Evolutionary conservation across 53 echinoderm and acorn worm species (phyloP), one percentile per base, ranked within the genome.

Genomic region (Henricia sp.): DNA sequence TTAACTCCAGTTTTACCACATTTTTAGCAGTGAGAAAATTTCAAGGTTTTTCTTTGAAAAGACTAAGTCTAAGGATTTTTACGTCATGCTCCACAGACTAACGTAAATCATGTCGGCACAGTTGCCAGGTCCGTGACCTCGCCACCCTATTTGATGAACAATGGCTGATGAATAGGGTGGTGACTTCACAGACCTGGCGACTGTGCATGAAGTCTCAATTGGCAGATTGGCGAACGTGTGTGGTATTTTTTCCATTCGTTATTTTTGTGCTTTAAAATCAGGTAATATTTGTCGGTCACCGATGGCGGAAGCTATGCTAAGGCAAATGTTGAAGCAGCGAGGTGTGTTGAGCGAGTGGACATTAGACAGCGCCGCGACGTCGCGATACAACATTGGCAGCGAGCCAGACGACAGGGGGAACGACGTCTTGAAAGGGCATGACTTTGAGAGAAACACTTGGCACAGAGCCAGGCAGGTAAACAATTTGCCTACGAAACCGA

Each of bases 311-410:
- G 83, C 88, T n/a, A 76, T 97, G 55, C 70, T 97, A 26, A 88
- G 84, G 26, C 85, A 94, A 65, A 66, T 86, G 75, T 90, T 94
- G 27, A 88, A 88, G n/a, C 82, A 82, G 25, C 74, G 73, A 34
- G 91, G 82, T 2, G 77, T 88, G 38, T 60, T 58, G 30, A 36
- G 60, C 4, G 76, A 90, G 19, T 94, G 94, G 99, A 77, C 50
- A 19, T 89, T 95, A 17, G 99, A 97, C 87, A 97, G 99, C 72
- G 99, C 99, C n/a, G 99, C 99, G 6, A 97, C 99, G 50, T 90
- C 92, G 1, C 85, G 86, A 0, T 97, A 95, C 48, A 83, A 97
- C 70, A 94, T 94, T 39, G 99, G 99, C 23, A 82, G 74, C 32
- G 70, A 77, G 39, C 99, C 99, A 0, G 94, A 97, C 58, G 19